phyloP scores from a whole-genome alignment of 2,113 vertebrate species.

The Dipodomys spectabilis region DNA sequence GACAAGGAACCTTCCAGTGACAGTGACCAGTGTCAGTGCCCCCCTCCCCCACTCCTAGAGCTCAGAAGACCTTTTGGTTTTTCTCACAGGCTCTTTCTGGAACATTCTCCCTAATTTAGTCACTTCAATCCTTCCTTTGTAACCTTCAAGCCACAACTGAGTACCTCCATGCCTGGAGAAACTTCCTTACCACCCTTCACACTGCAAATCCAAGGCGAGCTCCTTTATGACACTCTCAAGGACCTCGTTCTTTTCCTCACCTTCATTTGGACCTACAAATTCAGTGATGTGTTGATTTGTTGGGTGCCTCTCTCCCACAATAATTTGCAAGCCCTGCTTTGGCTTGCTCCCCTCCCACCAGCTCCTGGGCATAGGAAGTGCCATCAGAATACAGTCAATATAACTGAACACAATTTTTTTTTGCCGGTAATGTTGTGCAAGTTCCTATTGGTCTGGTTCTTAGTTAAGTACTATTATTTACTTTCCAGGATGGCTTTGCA shows the following conservation, averaged over 20 bases:
- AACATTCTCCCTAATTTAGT: background rate
- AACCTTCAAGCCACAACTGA: background rate
- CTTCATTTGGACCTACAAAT: background rate
- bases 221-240: background rate
- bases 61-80: background rate
- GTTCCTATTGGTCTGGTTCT: background rate
- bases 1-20: background rate
- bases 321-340: background rate
- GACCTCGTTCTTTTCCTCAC: background rate
- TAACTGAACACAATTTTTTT: background rate
- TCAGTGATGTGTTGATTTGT: background rate
- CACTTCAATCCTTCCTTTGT: background rate
- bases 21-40: background rate
- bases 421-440: background rate
- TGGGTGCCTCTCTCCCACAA: background rate
- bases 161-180: background rate
- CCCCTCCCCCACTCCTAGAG: background rate
- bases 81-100: background rate
- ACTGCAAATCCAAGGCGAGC: background rate
- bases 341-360: background rate
- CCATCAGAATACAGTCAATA: background rate
- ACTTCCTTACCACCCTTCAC: background rate
- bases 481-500: background rate
- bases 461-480: constrained; percentile 1
- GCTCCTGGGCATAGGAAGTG: background rate